Percentiles rank a stretch among this genome's conserved stretches.
These are phyloP conservation scores for Penaeus vannamei DNA, from an alignment of 1,140 invertebrate species.

Conservation along the genomic window DNA sequence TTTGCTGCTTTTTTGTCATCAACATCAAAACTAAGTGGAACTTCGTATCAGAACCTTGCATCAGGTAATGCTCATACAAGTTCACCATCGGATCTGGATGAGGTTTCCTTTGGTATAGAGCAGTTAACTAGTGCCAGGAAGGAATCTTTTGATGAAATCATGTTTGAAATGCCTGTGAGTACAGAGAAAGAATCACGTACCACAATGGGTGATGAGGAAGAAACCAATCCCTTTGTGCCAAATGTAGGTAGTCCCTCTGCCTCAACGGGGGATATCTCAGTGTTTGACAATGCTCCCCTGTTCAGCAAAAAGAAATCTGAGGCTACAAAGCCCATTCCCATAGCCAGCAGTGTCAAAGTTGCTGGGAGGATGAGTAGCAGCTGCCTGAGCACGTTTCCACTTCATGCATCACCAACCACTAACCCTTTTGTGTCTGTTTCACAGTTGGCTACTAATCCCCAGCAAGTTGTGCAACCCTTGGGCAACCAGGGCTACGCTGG, in stretches of 20 bases:
- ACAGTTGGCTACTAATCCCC: constrained; percentile 52
- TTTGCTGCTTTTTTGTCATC: constrained; percentile 45
- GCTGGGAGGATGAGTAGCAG: constrained; percentile 38
- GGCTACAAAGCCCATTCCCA: constrained; percentile 39
- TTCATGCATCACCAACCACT: constrained; percentile 46
- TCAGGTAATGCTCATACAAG: not conserved
- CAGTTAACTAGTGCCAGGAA: too few relatives aligned
- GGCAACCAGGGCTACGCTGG: not conserved
- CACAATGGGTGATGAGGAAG: not conserved
- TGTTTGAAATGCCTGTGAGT: too few relatives aligned
- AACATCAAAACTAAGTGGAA: constrained; percentile 20
- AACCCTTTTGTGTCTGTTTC: constrained; percentile 53
- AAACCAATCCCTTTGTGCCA: constrained; percentile 21
- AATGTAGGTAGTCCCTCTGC: constrained; percentile 5
- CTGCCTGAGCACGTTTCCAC: constrained; percentile 43
- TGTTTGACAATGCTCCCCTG: constrained; percentile 25
- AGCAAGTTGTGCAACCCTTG: not conserved
- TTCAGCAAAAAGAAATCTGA: constrained; percentile 24
- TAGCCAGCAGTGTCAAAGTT: not conserved
- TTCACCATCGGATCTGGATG: too few relatives aligned
- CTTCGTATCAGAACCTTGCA: constrained; percentile 35
- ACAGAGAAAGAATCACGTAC: too few relatives aligned
- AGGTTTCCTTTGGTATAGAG: too few relatives aligned
- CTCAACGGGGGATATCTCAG: not conserved
- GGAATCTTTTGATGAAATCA: too few relatives aligned